phyloP scores from a whole-genome alignment of 2,113 vertebrate species.

The Caranx melampygus region DNA sequence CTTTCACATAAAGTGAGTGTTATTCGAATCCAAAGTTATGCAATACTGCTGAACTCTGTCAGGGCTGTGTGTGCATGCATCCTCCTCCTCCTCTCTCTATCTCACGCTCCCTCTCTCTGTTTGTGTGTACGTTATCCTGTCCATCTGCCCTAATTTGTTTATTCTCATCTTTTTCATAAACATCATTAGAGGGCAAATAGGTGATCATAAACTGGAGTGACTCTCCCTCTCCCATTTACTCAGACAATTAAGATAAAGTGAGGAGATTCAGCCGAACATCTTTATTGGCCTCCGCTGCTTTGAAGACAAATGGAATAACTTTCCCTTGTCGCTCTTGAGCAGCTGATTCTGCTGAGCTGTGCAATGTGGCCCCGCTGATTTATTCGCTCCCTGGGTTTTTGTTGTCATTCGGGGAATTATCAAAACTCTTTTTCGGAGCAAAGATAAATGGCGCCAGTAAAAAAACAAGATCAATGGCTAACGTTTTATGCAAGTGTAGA shows the following conservation, averaged over 20 bases:
- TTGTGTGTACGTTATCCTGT: slow-evolving; percentile 46
- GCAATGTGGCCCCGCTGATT: slow-evolving; percentile 28
- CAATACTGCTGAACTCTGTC: neutral
- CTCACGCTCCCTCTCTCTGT: neutral
- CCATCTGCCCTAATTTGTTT: slow-evolving; percentile 67
- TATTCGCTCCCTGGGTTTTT: slow-evolving; percentile 20
- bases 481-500: slow-evolving; percentile 12
- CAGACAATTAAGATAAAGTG: slow-evolving; percentile 71
- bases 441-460: slow-evolving; percentile 18
- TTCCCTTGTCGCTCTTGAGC: slow-evolving; percentile 27
- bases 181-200: slow-evolving; percentile 74
- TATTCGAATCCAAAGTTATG: neutral
- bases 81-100: too few relatives aligned
- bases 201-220: slow-evolving; percentile 65
- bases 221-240: slow-evolving; percentile 66
- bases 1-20: neutral
- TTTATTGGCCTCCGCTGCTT: slow-evolving; percentile 37
- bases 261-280: slow-evolving; percentile 52
- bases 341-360: slow-evolving; percentile 27
- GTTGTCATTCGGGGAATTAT: slow-evolving; percentile 19
- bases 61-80: neutral
- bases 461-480: slow-evolving; percentile 7
- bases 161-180: slow-evolving; percentile 69
- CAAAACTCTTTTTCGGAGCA: slow-evolving; percentile 12
- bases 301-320: slow-evolving; percentile 44